phyloP scores from a whole-genome alignment of 2,797 vertebrate genomes.

The Cyprinodon diabolis region DNA sequence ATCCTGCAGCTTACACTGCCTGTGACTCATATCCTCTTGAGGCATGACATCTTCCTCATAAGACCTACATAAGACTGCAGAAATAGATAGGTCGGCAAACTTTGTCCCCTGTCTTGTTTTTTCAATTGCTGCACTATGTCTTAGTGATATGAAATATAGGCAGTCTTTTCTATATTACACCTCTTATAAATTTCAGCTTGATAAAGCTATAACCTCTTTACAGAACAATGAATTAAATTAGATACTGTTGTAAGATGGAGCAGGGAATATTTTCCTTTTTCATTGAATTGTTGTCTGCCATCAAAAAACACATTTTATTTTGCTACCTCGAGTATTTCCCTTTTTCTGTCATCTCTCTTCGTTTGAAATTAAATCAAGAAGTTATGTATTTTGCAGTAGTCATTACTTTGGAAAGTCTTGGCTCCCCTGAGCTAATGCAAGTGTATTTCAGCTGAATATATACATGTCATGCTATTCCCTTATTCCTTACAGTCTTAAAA shows the following conservation, averaged over 20 bases:
- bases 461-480: conserved; percentile 17
- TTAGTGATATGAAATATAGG: conserved; percentile 54
- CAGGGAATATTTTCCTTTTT: conserved; percentile 30
- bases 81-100: conserved; percentile 63
- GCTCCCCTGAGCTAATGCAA: conserved; percentile 52
- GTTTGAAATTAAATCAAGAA: conserved; percentile 65
- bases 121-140: conserved; percentile 17
- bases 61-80: conserved; percentile 62
- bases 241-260: conserved; percentile 41
- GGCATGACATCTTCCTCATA: conserved; percentile 55
- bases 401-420: conserved; percentile 67
- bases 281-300: conserved; percentile 58
- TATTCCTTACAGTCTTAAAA: conserved; percentile 30
- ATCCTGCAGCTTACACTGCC: conserved; percentile 35
- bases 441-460: conserved; percentile 40
- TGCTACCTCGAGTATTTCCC: conserved; percentile 40
- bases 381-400: conserved; percentile 60
- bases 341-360: conserved; percentile 51
- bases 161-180: conserved; percentile 42
- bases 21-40: conserved; percentile 61
- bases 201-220: conserved; percentile 67
- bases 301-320: conserved; percentile 65
- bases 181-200: conserved; percentile 51
- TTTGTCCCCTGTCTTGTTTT: conserved; percentile 47
- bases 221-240: conserved; percentile 69